These are phyloP conservation scores for Ceryle rudis DNA, from an alignment of 2,797 vertebrate species.

Conservation along the genomic window DNA sequence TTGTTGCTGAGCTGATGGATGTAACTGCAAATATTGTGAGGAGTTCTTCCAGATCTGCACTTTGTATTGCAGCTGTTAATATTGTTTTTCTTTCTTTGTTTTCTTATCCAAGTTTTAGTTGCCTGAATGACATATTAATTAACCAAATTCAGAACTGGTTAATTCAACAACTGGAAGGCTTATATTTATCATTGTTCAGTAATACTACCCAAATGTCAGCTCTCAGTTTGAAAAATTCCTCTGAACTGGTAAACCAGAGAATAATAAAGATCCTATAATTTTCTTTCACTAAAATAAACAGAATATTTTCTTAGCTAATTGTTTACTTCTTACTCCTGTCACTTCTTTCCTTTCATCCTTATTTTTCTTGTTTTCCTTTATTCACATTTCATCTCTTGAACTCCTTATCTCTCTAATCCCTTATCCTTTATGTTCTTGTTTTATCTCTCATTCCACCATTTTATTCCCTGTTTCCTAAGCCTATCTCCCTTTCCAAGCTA, in stretches of 20 bases:
- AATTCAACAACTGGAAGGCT: slow-evolving; percentile 47
- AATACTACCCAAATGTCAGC: slow-evolving; percentile 48
- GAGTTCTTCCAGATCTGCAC: not conserved
- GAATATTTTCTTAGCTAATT: slow-evolving; percentile 63
- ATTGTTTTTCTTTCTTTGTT: not conserved
- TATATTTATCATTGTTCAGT: slow-evolving; percentile 56
- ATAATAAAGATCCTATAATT: slow-evolving; percentile 55
- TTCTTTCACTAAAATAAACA: slow-evolving; percentile 66
- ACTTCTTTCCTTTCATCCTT: slow-evolving; percentile 56
- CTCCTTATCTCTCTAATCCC: slow-evolving; percentile 64
- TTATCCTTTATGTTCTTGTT: slow-evolving; percentile 72
- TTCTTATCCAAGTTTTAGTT: not conserved
- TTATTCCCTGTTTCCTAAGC: slow-evolving; percentile 71
- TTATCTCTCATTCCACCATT: slow-evolving; percentile 72
- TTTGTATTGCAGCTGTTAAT: slow-evolving; percentile 13
- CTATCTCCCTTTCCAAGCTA: slow-evolving; percentile 52
- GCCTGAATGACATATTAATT: slow-evolving; percentile 20
- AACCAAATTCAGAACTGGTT: slow-evolving; percentile 39
- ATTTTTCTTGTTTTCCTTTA: slow-evolving; percentile 70
- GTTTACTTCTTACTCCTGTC: slow-evolving; percentile 64
- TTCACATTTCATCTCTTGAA: slow-evolving; percentile 69
- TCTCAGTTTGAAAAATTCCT: slow-evolving; percentile 60
- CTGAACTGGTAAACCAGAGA: slow-evolving; percentile 54
- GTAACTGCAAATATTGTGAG: not conserved
- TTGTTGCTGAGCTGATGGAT: not conserved